Evolutionary conservation across 1,140 invertebrate species (phyloP), one percentile per base, ranked within the genome.

Genomic region (Nasonia vitripennis): DNA sequence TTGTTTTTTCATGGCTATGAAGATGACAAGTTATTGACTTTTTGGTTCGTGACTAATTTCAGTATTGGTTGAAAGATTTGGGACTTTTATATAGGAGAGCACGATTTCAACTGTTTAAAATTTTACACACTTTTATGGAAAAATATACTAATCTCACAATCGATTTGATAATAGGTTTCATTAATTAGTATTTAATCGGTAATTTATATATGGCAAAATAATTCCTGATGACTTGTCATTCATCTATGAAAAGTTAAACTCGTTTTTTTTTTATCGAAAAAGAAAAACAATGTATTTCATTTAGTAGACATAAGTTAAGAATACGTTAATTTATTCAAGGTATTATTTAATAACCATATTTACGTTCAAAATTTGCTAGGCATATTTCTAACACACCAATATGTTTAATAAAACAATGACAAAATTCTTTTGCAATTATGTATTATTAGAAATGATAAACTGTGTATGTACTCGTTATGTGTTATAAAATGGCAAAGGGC

Each of bases 11-110:
- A n/a, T 20, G 20, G n/a, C 12, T 45, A 84, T 62, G 1, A n/a
- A 78, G 45, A 62, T 37, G 2, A 62, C 55, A 68, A 48, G 37
- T 41, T 31, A 62, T n/a, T 74, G 45, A 73, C 20, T 84, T 62
- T 78, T 75, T 83, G 51, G 20, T 70, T 51, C 20, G 62, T 51
- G 55, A 78, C n/a, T 84, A 70, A 78, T 78, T 78, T 62, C n/a
- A 67, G 74, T 80, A 14, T 48, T 81, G 27, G n/a, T 81, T 81
- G 37, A 81, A 71, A 27, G 2, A 62, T 37, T 79, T 79, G 23
- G 31, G 34, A 62, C 23, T 68, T 79, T 68, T 79, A 41, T 4
- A 37, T 11, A 14, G 17, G 17, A 62, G 17, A 17, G 17, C 55
- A n/a, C 55, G 7, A 17, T 20, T 34, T 20, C 9, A 7, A 78